Evolutionary conservation across 1,140 invertebrate genomes (phyloP), one percentile per base, ranked within the genome.

Genomic region (Lasaia peninsularis): DNA sequence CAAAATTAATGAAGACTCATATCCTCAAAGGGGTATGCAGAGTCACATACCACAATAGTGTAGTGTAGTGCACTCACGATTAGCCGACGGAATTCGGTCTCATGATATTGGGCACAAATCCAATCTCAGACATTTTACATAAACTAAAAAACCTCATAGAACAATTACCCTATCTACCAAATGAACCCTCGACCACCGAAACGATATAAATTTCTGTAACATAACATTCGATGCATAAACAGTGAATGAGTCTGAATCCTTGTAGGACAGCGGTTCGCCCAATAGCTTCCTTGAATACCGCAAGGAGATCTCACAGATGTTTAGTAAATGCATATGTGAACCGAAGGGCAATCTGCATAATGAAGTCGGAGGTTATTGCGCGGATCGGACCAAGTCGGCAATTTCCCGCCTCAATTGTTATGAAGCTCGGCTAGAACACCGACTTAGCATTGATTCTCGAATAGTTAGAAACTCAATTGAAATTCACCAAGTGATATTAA

Each of bases 361-460:
- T 85, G 75, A 75, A 82, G 75, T 78, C 78, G 62, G 76, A 64
- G 80, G 79, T 81, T 86, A 85, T 86, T 81, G 83, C 75, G 75
- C 73, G 75, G 68, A 76, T 76, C 75, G 75, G 74, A 69, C 73
- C 71, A 73, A 72, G 71, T 69, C 69, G 69, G 73, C 78, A 80
- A 82, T 83, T 83, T 80, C 72, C 71, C 76, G 67, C 58, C 71
- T 74, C 77, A 57, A 82, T 82, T 82, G 78, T 74, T 78, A 80
- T 76, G 69, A 63, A 73, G 62, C 65, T 65, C 62, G 63, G 51
- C 58, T 56, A 48, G 52, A 66, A 65, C 60, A 62, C 60, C 57
- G 62, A 63, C 50, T 52, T 52, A 55, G 75, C 75, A 80, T 82
- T 81, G 78, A 80, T 80, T 80, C 67, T 63, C 67, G 57, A 71